A percentile compares a stretch with the other conserved stretches of the same genome.
phyloP scores from a whole-genome alignment of 2,888 invertebrate species.

The Fissipunctia ypsillon region DNA sequence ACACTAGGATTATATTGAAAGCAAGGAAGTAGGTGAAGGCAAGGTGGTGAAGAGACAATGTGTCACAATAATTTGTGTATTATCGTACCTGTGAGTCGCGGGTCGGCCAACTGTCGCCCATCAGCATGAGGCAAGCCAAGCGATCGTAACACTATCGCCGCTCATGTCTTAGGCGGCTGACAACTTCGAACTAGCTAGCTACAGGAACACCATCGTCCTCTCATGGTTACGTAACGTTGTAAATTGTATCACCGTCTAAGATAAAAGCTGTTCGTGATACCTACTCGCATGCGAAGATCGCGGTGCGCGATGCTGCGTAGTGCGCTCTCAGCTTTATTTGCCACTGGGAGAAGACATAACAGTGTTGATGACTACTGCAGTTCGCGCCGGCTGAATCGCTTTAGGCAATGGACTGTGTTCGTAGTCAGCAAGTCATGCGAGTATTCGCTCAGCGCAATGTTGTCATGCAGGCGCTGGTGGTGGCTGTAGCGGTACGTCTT shows the following conservation, averaged over 20 bases:
- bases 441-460: constrained; percentile 47
- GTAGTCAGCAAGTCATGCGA: constrained; percentile 38
- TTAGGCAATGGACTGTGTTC: constrained; percentile 25
- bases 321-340: constrained; percentile 83
- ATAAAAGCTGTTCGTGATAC: constrained; percentile 77
- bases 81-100: constrained; percentile 78
- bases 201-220: background rate
- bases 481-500: constrained; percentile 74
- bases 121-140: constrained; percentile 86
- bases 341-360: constrained; percentile 82
- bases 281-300: constrained; percentile 88
- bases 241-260: constrained; percentile 58
- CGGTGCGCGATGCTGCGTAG: constrained; percentile 87
- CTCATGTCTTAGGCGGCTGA: constrained; percentile 66
- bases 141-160: constrained; percentile 72
- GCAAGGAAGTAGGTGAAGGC: constrained; percentile 68
- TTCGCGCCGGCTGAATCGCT: constrained; percentile 39
- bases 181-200: constrained; percentile 24
- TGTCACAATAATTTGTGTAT: constrained; percentile 66
- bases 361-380: constrained; percentile 41
- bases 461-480: constrained; percentile 53
- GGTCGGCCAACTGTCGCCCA: constrained; percentile 68
- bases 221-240: constrained; percentile 16
- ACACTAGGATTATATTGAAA: constrained; percentile 60
- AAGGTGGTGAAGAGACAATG: constrained; percentile 75